Base-by-base conservation (phyloP, 2,113 vertebrate species). In the Menura novaehollandiae region DNA sequence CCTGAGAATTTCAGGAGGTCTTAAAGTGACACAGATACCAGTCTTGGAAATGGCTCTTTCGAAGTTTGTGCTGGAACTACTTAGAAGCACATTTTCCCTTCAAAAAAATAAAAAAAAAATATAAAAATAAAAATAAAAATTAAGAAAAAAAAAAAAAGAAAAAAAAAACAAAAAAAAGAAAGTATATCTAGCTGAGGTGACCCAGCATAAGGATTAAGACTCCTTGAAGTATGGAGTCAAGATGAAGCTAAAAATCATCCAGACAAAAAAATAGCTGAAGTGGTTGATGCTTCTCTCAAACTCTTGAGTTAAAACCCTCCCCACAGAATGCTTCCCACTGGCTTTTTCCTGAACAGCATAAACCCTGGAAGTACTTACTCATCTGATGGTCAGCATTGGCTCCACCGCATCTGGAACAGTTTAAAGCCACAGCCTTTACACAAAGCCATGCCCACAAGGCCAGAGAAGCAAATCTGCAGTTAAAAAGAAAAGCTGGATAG, bases 261-360 rank as follows among this genome's bases (percentile, higher is more conserved):
- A 44, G 67, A n/a, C n/a, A 58, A 74, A 52, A 46, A 27, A 82
- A 41, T 0, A 68, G 1, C 26, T 62, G 23, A 73, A 92, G 35
- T 10, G 35, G 33, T 35, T 41, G 63, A 67, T 74, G 41, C 46
- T 76, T 77, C 63, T 84, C 74, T 52, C 27, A 84, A 86, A 68
- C 39, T 22, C 20, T 37, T 51, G 23, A 53, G 28, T 84, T 67
- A 52, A 82, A 91, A 51, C 7, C 7, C 28, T 53, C 16, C 51
- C 71, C 35, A 71, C 12, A 87, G 64, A 75, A 67, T n/a, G 17
- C 19, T 80, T 92, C 59, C 79, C 27, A 27, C 26, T 3, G 5
- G 33, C 13, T 84, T 93, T 93, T 92, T 91, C 80, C 80, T 95
- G 55, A 96, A 81, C 66, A 91, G 80, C 72, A 77, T 26, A 59